Conservation (phyloP, 2,113 vertebrate species). For the Atractosteus spatula region DNA sequence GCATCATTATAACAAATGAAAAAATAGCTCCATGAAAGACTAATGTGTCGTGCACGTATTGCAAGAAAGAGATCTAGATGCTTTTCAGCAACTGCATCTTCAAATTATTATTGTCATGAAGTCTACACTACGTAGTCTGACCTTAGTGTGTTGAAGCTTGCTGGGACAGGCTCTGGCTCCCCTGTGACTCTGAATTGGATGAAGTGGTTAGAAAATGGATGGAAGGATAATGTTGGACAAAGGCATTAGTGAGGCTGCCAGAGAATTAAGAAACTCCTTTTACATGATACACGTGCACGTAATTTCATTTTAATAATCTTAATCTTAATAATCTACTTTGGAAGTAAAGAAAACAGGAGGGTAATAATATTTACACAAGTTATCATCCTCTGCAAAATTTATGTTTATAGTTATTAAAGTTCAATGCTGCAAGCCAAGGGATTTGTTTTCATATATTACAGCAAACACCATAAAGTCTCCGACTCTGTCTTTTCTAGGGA, state of each 20-base stretch:
- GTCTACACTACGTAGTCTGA: too few species aligned
- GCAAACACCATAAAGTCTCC: background rate
- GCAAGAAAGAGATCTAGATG: too few species aligned
- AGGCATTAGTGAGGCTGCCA: background rate
- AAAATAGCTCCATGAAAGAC: too few species aligned
- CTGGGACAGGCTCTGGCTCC: background rate
- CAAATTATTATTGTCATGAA: too few species aligned
- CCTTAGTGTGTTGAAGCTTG: too few species aligned
- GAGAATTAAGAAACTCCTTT: slow-evolving; percentile 5
- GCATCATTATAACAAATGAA: too few species aligned
- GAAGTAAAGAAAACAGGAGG: slow-evolving; percentile 4
- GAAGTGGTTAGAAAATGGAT: too few species aligned
- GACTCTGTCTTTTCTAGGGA: background rate
- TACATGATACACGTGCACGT: slow-evolving; percentile 5
- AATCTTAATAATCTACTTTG: slow-evolving; percentile 18
- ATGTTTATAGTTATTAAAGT: slow-evolving; percentile 11
- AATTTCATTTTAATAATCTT: slow-evolving; percentile 11
- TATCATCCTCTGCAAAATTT: slow-evolving; percentile 13
- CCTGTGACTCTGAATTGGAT: background rate
- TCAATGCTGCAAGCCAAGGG: slow-evolving; percentile 13
- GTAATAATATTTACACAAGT: slow-evolving; percentile 21
- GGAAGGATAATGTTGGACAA: background rate
- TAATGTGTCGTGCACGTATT: too few species aligned
- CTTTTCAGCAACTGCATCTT: too few species aligned
- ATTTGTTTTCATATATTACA: background rate